phyloP scores from a whole-genome alignment of 2,113 vertebrate genomes.

The Cyphomyrus discorhynchus region DNA sequence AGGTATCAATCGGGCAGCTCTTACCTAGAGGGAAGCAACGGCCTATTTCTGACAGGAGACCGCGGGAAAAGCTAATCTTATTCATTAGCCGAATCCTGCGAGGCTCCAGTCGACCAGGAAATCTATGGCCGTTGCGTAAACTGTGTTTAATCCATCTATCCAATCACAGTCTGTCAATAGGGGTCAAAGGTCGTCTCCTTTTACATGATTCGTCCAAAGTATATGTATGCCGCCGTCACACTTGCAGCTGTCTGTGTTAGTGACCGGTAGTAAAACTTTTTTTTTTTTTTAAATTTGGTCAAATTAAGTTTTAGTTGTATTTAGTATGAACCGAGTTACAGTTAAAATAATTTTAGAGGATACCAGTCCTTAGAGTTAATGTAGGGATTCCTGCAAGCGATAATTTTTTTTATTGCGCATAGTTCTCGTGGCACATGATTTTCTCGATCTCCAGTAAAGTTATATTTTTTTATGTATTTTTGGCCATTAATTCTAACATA shows the following conservation, averaged over 20 bases:
- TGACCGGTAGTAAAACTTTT: not conserved
- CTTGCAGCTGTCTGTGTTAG: not conserved
- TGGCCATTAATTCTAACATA: not conserved
- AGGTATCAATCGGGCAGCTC: slow-evolving; percentile 24
- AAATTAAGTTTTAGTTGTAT: not conserved
- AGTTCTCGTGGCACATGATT: not conserved
- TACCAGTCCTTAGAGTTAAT: not conserved
- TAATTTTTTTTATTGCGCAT: not conserved
- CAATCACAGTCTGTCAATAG: not conserved
- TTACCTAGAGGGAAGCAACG: slow-evolving; percentile 49
- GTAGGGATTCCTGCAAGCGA: not conserved
- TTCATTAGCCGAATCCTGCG: slow-evolving; percentile 17
- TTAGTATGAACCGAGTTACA: not conserved
- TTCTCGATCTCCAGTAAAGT: not conserved
- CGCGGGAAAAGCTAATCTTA: slow-evolving; percentile 23
- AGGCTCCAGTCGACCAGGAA: not conserved
- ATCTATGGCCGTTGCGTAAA: not conserved
- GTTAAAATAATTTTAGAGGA: not conserved
- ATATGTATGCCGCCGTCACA: not conserved
- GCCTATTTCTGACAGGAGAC: slow-evolving; percentile 33
- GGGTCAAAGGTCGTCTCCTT: not conserved
- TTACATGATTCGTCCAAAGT: not conserved
- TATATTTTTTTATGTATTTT: not conserved
- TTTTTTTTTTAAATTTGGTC: not conserved
- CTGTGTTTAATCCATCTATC: not conserved